Base-by-base conservation (phyloP, 2,113 vertebrate genomes). In the Cichladusa arquata region DNA sequence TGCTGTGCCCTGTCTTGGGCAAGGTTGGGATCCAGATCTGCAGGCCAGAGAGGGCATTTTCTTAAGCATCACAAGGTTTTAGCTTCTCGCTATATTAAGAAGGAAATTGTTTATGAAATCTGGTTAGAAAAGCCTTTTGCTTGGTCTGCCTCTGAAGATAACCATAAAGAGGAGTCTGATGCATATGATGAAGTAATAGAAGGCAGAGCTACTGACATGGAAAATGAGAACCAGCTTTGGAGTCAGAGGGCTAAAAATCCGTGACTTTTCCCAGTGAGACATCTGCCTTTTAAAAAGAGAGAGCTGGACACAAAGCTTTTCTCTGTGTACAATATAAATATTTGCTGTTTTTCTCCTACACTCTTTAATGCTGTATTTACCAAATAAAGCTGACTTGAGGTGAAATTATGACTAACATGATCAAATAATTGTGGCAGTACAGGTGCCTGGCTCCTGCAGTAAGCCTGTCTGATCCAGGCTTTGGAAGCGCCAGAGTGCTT, bases 351-450 rank as follows among this genome's bases (percentile, higher is more conserved):
- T 86, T 78, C 51, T 84, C 48, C 69, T 73, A 47, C 40, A 48
- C 36, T 62, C 80, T 84, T 81, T 86, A 91, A 73, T 93, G n/a
- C 73, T 86, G 24, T 92, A 31, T 94, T 95, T 93, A 91, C 61
- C 61, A 95, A 94, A 91, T 47, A 62, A 44, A 86, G 65, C 50
- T 79, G 22, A 56, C 56, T 81, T 73, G 69, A 25, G 28, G 29
- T 88, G 72, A 81, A 72, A 71, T 86, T 64, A 38, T 93, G 83
- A 47, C 72, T 88, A 67, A 53, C 38, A 19, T 5, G 38, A 48
- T 62, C 29, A 74, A 88, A 36, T 71, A 81, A 40, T 51, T 62
- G 51, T 5, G 14, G 82, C 47, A 58, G 60, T 62, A 24, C 51
- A 64, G 88, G 76, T 90, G 64, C 60, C 57, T 36, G 36, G 36